Evolutionary conservation across 2,113 vertebrate genomes (phyloP).

Genomic region (Cardinalis cardinalis): DNA sequence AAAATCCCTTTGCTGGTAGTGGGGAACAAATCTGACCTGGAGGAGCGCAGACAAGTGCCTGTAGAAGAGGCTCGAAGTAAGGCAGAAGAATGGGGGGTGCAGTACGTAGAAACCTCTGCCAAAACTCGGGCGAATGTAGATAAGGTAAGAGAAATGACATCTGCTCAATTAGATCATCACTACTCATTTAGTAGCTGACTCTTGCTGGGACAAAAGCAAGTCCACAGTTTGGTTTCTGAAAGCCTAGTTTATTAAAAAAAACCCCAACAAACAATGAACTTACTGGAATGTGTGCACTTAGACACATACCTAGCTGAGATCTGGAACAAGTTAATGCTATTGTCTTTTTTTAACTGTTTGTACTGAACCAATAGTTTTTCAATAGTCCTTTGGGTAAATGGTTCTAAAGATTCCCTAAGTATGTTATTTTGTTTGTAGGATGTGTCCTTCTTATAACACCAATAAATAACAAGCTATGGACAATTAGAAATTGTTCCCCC

Average conservation of each 20-base stretch:
- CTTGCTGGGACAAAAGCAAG: background rate
- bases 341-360: background rate
- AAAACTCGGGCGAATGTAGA: slow-evolving; percentile 97
- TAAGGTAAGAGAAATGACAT: slow-evolving; percentile 78
- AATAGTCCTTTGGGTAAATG: background rate
- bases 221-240: background rate
- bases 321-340: background rate
- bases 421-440: background rate
- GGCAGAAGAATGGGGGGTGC: slow-evolving; percentile 90
- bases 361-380: background rate
- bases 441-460: background rate
- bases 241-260: background rate
- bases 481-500: background rate
- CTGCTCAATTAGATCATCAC: background rate
- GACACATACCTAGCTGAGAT: background rate
- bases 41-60: slow-evolving; percentile 89
- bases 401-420: background rate
- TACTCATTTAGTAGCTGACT: background rate
- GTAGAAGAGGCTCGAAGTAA: slow-evolving; percentile 83
- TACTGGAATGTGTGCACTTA: background rate
- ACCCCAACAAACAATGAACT: background rate
- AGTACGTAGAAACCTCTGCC: slow-evolving; percentile 96
- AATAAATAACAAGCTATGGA: background rate
- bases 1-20: slow-evolving; percentile 90
- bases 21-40: slow-evolving; percentile 95